These are phyloP conservation scores for Noturus placidus DNA, from an alignment of 2,113 vertebrate species.

Conservation along the genomic window DNA sequence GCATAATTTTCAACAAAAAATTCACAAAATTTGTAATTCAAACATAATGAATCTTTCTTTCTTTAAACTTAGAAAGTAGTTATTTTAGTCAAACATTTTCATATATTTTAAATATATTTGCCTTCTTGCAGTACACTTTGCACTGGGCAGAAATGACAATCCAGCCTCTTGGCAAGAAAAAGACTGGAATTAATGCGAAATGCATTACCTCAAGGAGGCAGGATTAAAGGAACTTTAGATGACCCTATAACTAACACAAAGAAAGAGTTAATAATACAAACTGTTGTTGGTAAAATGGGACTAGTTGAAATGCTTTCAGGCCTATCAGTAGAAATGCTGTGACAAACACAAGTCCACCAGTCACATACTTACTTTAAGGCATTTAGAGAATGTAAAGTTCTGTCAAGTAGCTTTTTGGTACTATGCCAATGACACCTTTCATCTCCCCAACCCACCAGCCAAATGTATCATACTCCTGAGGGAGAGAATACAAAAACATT, in stretches of 20 bases:
- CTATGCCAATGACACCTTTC: slow-evolving; percentile 91
- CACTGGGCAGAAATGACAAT: not conserved
- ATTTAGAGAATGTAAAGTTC: slow-evolving; percentile 89
- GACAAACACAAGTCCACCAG: not conserved
- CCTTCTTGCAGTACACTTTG: not conserved
- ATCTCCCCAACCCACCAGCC: slow-evolving; percentile 99
- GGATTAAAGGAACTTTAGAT: not conserved
- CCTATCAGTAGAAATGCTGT: not conserved
- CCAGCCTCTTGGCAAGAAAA: not conserved
- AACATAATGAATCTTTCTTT: not conserved
- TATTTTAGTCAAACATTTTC: not conserved
- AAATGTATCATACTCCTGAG: slow-evolving; percentile 91
- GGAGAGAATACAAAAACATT: slow-evolving; percentile 54
- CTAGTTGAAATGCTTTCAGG: not conserved
- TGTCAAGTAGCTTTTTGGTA: slow-evolving; percentile 93
- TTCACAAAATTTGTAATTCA: not conserved
- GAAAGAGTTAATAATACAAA: not conserved
- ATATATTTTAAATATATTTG: not conserved
- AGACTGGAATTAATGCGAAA: not conserved
- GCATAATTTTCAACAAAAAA: not conserved
- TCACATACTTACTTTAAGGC: slow-evolving; percentile 74
- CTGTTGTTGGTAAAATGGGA: not conserved
- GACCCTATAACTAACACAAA: not conserved
- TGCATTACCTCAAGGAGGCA: not conserved
- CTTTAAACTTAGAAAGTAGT: not conserved